Percentiles rank a stretch among this genome's conserved stretches.
Conservation (phyloP, 2,113 vertebrate species). For the Mastomys coucha region DNA sequence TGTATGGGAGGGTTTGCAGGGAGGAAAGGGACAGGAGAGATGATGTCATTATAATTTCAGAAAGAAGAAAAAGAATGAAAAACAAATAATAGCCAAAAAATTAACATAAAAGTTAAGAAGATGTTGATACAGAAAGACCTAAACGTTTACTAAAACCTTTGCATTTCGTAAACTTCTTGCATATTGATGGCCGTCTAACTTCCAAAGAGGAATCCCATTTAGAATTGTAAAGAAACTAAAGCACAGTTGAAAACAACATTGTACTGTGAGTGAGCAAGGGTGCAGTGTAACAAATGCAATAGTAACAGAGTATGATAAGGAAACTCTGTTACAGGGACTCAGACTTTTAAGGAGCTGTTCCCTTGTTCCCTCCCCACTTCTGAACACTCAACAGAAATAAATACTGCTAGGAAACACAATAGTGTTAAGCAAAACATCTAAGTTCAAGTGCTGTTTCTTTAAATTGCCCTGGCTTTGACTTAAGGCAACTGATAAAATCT, state of each 20-base stretch:
- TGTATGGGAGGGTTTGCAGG: background rate
- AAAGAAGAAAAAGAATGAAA: background rate
- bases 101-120: slow-evolving; percentile 32
- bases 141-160: background rate
- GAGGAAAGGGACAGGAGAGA: background rate
- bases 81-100: background rate
- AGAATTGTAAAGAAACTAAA: slow-evolving; percentile 10
- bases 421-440: background rate
- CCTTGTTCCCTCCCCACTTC: background rate
- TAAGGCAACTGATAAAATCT: background rate
- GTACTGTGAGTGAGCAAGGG: background rate
- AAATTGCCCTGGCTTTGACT: background rate
- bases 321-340: slow-evolving; percentile 23
- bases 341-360: background rate
- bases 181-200: background rate
- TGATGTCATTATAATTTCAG: background rate
- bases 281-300: background rate
- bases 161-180: background rate
- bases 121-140: background rate
- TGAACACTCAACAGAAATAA: background rate
- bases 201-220: background rate
- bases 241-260: background rate
- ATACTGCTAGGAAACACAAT: background rate
- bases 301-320: background rate
- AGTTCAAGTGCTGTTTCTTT: background rate